Evolutionary conservation across 2,113 vertebrate genomes (phyloP), one percentile per base, ranked within the genome.

Genomic region (Podarcis raffonei): DNA sequence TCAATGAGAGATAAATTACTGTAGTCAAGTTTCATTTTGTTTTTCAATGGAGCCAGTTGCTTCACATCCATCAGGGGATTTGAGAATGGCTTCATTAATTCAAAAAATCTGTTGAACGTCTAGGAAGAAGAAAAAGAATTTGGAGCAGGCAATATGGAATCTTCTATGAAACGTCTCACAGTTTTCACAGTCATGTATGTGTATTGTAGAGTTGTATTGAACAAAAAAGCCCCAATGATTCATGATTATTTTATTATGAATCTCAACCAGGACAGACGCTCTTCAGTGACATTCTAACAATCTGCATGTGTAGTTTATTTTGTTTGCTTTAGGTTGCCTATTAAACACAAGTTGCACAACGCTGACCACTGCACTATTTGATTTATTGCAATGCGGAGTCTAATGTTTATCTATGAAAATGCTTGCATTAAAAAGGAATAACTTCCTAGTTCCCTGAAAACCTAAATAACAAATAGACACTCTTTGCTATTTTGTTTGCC

Each of bases 261-360:
- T 82, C 57, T 76, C 39, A 88, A 72, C 5, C 3, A 23, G 4
- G 77, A 27, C 42, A 89, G 76, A 93, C 72, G 48, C 25, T 94
- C 90, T 87, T 89, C 68, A 89, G 22, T 72, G 5, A 69, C 89
- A 91, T 87, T 80, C 85, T n/a, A 81, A 1, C 69, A 25, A 94
- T 22, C 57, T 89, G n/a, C 16, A 77, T 81, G n/a, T 32, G 89
- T 20, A 66, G 6, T 6, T 53, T 91, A 18, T 48, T 83, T 87
- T 68, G 89, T 91, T 94, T 87, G 39, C 12, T 59, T 84, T 6
- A 9, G 13, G 0, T 3, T 82, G 37, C 83, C 11, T 6, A 53
- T 88, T 37, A 89, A n/a, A 82, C 32, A 23, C 30, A 89, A 74
- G 27, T 74, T 86, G 20, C 91, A 32, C 65, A 81, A 22, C 18